Conservation (phyloP, 2,888 invertebrate species). For the Rambutsinella grinnellia region DNA sequence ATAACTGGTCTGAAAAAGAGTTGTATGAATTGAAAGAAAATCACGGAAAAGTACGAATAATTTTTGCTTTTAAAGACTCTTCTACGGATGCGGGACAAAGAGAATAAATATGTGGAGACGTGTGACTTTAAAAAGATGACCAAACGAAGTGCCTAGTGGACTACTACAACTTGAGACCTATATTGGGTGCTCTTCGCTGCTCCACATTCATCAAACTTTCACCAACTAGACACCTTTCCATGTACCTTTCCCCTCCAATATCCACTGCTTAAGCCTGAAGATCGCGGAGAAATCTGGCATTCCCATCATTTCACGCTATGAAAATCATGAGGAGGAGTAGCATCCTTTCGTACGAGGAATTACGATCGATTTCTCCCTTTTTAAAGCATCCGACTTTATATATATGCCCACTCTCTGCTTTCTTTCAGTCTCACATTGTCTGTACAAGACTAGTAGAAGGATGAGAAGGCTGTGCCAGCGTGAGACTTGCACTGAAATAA, state of each 20-base stretch:
- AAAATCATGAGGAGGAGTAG: too few relatives aligned
- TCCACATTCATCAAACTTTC: slow-evolving; percentile 7
- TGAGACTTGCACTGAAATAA: too few relatives aligned
- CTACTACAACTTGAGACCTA: slow-evolving; percentile 23
- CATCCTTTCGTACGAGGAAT: neutral
- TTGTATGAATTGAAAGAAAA: too few relatives aligned
- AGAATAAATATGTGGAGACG: slow-evolving; percentile 20
- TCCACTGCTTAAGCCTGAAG: neutral
- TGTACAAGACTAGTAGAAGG: too few relatives aligned
- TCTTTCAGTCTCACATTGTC: too few relatives aligned
- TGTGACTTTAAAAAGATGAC: slow-evolving; percentile 12
- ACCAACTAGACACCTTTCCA: neutral
- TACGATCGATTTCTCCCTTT: slow-evolving; percentile 26
- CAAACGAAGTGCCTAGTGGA: slow-evolving; percentile 20
- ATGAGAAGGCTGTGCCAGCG: too few relatives aligned
- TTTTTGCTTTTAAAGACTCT: too few relatives aligned
- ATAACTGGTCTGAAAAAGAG: too few relatives aligned
- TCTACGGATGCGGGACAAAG: too few relatives aligned
- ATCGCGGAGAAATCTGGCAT: neutral
- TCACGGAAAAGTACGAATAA: too few relatives aligned
- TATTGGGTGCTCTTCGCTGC: slow-evolving; percentile 8
- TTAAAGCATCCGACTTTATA: too few relatives aligned
- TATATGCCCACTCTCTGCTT: too few relatives aligned
- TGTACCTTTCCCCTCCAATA: slow-evolving; percentile 7
- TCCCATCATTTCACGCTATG: neutral